Percentiles rank a stretch among this genome's conserved stretches.
phyloP scores from a whole-genome alignment of 2,113 vertebrate genomes.

The Agapornis roseicollis region DNA sequence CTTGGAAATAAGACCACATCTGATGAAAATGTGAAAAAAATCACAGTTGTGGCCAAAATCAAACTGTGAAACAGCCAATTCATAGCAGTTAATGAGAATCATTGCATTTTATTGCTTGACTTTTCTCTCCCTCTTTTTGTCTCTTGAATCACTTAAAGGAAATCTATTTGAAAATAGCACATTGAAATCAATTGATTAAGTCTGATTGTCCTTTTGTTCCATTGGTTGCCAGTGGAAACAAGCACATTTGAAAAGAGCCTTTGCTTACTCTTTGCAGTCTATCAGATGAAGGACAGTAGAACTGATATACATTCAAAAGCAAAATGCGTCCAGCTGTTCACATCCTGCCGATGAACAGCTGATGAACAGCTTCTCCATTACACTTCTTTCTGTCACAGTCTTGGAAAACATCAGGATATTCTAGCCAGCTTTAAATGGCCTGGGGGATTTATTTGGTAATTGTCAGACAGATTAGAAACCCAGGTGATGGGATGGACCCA shows the following conservation, averaged over 20 bases:
- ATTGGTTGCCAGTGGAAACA: constrained; percentile 25
- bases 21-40: not conserved
- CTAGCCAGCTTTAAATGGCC: not conserved
- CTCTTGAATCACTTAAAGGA: not conserved
- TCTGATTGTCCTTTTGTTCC: constrained; percentile 18
- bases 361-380: not conserved
- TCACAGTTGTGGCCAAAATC: not conserved
- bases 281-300: not conserved
- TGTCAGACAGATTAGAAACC: not conserved
- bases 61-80: not conserved
- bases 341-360: not conserved
- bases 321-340: not conserved
- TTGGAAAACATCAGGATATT: not conserved
- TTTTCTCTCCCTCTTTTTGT: constrained; percentile 6
- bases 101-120: constrained; percentile 10
- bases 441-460: not conserved
- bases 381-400: not conserved
- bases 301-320: not conserved
- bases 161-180: not conserved
- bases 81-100: not conserved
- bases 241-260: not conserved
- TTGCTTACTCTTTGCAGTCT: not conserved
- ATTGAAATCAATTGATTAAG: not conserved
- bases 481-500: not conserved
- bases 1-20: not conserved